phyloP scores from a whole-genome alignment of 1,140 invertebrate species.

The Philotrypesis tridentata region DNA sequence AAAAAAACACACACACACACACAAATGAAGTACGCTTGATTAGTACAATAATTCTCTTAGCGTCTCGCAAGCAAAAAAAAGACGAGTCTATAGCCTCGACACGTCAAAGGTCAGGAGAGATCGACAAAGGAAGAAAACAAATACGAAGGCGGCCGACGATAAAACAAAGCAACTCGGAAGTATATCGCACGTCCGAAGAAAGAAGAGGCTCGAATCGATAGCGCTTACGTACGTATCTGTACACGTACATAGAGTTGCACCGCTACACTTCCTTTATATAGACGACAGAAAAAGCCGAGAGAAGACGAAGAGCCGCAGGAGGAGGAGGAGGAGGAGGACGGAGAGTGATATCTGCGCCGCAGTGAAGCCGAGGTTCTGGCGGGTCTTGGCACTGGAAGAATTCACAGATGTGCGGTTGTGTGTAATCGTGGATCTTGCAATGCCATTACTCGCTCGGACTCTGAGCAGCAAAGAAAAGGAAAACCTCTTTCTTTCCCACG shows the following conservation, averaged over 20 bases:
- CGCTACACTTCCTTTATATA: background rate
- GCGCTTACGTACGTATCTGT: background rate
- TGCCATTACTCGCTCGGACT: conserved; percentile 73
- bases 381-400: conserved; percentile 75
- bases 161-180: background rate
- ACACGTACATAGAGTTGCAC: background rate
- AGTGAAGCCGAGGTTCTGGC: conserved; percentile 62
- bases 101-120: background rate
- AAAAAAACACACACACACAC: too few relatives aligned
- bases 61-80: background rate
- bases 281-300: too few relatives aligned
- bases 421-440: conserved; percentile 75
- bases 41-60: background rate
- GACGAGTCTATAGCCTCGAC: background rate
- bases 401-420: conserved; percentile 73
- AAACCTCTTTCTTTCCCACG: conserved; percentile 49
- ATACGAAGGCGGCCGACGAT: background rate
- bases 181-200: too few relatives aligned
- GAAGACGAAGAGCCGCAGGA: background rate
- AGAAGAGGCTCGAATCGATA: background rate
- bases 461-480: background rate
- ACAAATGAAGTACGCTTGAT: too few relatives aligned
- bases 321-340: background rate
- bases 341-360: background rate
- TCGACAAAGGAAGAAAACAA: background rate